Evolutionary conservation across 2,888 invertebrate genomes (phyloP), one percentile per base, ranked within the genome.

Genomic region (Macrophya alboannulata): DNA sequence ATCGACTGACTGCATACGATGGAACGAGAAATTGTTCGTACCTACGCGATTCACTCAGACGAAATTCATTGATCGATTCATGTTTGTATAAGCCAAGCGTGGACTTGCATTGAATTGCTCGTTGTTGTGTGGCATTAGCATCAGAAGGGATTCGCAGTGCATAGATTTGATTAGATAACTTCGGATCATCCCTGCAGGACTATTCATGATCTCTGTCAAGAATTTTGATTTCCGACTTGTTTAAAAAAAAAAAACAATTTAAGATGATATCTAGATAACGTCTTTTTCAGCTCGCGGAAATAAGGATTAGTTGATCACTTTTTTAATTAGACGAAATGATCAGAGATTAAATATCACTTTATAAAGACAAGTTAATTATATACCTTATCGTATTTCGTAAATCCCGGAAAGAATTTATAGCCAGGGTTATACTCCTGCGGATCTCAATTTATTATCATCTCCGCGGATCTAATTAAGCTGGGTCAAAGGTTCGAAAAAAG

Each of bases 321-420:
- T 68, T 25, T 25, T 68, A 68, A 68, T 68, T 37, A 37, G 37
- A 68, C 25, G 37, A 68, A 37, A 10, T 68, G 17, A 68, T 68
- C 37, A 68, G 37, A 68, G 12, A 37, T 68, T 17, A 68, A 68
- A 37, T 37, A 68, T 68, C 68, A 17, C 37, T 37, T 37, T 37
- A 15, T 68, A 37, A 37, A 31, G 68, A 68, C 37, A 8, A 68
- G 68, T 68, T 68, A 37, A 68, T 68, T 68, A 68, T 62, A 62
- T 62, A 68, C 37, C 37, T 68, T 37, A 68, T 68, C 68, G 15
- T 68, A 68, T 68, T 68, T 68, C 68, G 15, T 68, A 37, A 68
- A 68, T 68, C 68, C 37, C 17, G 68, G 37, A 25, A 68, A 68
- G 37, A 37, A 37, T 68, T 17, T 37, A 25, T 31, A 6, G 17